These are phyloP conservation scores for Lomographa bimaculata DNA, from an alignment of 2,888 invertebrate species.

Conservation along the genomic window DNA sequence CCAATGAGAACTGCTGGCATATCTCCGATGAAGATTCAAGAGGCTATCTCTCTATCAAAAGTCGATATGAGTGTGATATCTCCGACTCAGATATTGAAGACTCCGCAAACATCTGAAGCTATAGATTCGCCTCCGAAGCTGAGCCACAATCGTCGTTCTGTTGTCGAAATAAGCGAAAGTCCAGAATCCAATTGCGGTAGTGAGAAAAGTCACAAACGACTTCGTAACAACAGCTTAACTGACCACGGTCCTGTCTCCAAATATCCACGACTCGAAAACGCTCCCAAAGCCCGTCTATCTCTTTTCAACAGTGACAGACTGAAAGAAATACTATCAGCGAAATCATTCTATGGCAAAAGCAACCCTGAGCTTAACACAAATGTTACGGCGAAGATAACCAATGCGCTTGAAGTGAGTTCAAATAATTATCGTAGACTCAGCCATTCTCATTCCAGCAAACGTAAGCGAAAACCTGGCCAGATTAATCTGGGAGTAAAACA, in stretches of 20 bases:
- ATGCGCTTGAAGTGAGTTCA: constrained; percentile 58
- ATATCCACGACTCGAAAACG: constrained; percentile 60
- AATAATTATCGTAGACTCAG: constrained; percentile 48
- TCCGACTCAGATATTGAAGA: constrained; percentile 70
- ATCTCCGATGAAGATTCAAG: constrained; percentile 53
- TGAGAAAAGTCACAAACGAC: constrained; percentile 67
- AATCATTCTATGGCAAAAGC: constrained; percentile 82
- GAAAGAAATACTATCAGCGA: constrained; percentile 77
- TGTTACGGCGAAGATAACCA: constrained; percentile 56
- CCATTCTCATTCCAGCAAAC: constrained; percentile 51
- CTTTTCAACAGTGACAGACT: constrained; percentile 70
- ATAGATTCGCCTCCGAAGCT: constrained; percentile 71
- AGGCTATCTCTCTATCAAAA: constrained; percentile 63
- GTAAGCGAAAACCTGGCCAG: constrained; percentile 76
- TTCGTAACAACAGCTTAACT: constrained; percentile 60
- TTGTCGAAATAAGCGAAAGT: constrained; percentile 66
- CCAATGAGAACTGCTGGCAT: constrained; percentile 20
- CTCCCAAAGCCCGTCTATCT: constrained; percentile 72
- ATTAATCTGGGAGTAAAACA: constrained; percentile 88
- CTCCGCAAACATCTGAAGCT: constrained; percentile 64
- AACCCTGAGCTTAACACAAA: constrained; percentile 66
- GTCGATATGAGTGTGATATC: constrained; percentile 65
- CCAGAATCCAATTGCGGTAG: constrained; percentile 65
- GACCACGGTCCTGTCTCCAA: constrained; percentile 62
- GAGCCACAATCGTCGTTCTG: constrained; percentile 58